A percentile compares a stretch with the other conserved stretches of the same genome.
Conservation (phyloP, 2,888 invertebrate species). For the Cataglyphis albicans region DNA sequence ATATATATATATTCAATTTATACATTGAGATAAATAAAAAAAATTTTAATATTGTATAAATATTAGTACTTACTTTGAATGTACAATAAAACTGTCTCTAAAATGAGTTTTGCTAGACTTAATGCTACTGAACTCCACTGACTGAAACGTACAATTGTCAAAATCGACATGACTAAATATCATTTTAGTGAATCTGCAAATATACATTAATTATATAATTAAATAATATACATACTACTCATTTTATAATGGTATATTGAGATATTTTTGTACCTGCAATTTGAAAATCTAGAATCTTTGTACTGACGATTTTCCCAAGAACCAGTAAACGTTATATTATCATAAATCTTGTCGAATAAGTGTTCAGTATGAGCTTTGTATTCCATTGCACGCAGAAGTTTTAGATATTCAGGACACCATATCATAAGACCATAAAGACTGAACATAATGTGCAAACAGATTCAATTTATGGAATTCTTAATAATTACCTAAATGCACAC, state of each 20-base stretch:
- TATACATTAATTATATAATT: conserved; percentile 9
- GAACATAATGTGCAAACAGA: conserved; percentile 77
- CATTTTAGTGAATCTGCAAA: conserved; percentile 88
- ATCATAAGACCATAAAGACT: conserved; percentile 88
- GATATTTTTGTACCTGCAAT: conserved; percentile 86
- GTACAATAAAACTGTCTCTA: conserved; percentile 88
- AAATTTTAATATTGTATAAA: not conserved
- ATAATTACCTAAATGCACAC: conserved; percentile 62
- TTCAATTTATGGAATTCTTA: not conserved
- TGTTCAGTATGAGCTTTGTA: conserved; percentile 81
- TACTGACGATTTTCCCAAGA: conserved; percentile 90
- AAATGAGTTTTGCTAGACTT: conserved; percentile 91
- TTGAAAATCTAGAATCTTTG: conserved; percentile 88
- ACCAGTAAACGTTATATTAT: conserved; percentile 87
- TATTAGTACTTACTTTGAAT: conserved; percentile 87
- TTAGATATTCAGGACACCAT: conserved; percentile 88
- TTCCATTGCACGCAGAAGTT: conserved; percentile 84
- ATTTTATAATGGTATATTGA: not conserved
- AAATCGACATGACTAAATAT: conserved; percentile 91
- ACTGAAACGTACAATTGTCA: conserved; percentile 90
- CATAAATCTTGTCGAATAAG: conserved; percentile 83
- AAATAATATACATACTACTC: not conserved
- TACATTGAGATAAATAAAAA: not conserved
- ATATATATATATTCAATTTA: not conserved
- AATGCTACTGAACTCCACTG: conserved; percentile 90